Conservation (phyloP, 2,797 vertebrate genomes). For the Lates japonicus region DNA sequence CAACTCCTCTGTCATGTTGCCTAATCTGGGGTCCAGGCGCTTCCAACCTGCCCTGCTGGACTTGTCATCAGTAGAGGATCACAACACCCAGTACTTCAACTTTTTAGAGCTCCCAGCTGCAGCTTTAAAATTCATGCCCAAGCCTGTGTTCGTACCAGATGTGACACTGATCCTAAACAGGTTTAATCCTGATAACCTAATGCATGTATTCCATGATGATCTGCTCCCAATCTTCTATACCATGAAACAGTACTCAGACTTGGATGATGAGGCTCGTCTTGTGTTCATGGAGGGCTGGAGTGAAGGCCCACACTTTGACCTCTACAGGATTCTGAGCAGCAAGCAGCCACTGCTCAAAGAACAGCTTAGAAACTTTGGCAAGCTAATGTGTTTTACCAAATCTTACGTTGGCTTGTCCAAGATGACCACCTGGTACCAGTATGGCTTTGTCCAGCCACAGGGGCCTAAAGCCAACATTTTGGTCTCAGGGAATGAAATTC, state of each 20-base stretch:
- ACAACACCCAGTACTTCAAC: constrained; percentile 99
- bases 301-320: constrained; percentile 94
- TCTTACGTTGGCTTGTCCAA: constrained; percentile 97
- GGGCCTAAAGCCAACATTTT: constrained; percentile 98
- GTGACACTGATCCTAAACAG: constrained; percentile 94
- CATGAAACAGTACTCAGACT: constrained; percentile 95
- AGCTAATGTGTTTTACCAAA: constrained; percentile 96
- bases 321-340: constrained; percentile 94
- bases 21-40: constrained; percentile 94
- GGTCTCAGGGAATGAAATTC: constrained; percentile 95
- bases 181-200: constrained; percentile 98
- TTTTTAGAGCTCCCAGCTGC: constrained; percentile 95
- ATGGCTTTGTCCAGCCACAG: constrained; percentile 97
- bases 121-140: constrained; percentile 95
- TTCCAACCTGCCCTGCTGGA: constrained; percentile 98
- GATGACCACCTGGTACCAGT: constrained; percentile 99
- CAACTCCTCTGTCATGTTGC: constrained; percentile 94
- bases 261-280: constrained; percentile 91
- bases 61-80: constrained; percentile 97
- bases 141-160: constrained; percentile 96
- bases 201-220: constrained; percentile 98
- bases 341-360: constrained; percentile 95
- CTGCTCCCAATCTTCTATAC: constrained; percentile 96
- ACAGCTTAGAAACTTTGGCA: constrained; percentile 93
- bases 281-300: constrained; percentile 99